These are phyloP conservation scores for Drosophila pandora DNA, from an alignment of 1,140 invertebrate genomes.

Conservation along the genomic window DNA sequence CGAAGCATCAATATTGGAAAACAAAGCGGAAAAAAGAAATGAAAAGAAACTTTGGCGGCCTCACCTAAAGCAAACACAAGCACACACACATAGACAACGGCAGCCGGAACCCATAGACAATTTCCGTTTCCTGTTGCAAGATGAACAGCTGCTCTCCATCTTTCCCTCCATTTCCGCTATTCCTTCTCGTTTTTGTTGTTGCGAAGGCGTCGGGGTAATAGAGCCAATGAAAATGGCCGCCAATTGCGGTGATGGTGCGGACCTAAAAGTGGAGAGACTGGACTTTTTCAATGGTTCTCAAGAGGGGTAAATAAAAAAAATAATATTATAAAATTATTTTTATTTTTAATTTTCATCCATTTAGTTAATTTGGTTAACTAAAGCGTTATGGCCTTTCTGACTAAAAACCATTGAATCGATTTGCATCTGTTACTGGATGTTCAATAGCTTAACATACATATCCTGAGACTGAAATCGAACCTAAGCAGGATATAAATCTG, in stretches of 20 bases:
- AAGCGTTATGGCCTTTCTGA: slow-evolving; percentile 1
- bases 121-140: slow-evolving; percentile 77
- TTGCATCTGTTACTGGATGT: slow-evolving; percentile 4
- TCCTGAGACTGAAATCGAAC: slow-evolving; percentile 34
- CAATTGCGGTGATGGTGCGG: slow-evolving; percentile 36
- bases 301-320: background rate
- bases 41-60: slow-evolving; percentile 47
- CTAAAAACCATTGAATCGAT: slow-evolving; percentile 10
- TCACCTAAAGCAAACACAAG: slow-evolving; percentile 10
- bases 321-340: background rate
- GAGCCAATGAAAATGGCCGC: slow-evolving; percentile 58
- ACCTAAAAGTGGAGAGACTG: background rate
- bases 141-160: slow-evolving; percentile 56
- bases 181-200: slow-evolving; percentile 21
- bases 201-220: slow-evolving; percentile 50
- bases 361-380: background rate
- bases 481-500: slow-evolving; percentile 59
- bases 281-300: background rate
- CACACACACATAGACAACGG: slow-evolving; percentile 22
- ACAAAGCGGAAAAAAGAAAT: slow-evolving; percentile 39
- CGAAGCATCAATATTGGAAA: slow-evolving; percentile 40
- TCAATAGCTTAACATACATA: slow-evolving; percentile 42
- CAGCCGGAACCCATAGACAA: slow-evolving; percentile 64
- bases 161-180: background rate
- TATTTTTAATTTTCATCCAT: background rate